phyloP scores from a whole-genome alignment of 1,140 invertebrate genomes.

The Pectinophora gossypiella region DNA sequence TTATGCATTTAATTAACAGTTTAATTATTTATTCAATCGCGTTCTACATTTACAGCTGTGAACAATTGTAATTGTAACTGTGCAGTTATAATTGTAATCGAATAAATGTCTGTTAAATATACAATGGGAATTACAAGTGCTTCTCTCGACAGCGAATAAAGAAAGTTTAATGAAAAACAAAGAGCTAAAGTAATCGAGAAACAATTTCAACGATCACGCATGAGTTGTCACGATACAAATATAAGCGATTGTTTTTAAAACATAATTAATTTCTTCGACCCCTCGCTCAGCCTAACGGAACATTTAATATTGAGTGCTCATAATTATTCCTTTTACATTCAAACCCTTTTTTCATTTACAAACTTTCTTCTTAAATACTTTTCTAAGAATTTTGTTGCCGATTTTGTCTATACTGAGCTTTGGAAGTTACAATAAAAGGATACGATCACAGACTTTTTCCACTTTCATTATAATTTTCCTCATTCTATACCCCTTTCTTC shows the following conservation, averaged over 20 bases:
- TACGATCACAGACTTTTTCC: too few species aligned
- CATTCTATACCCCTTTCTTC: slow-evolving; percentile 32
- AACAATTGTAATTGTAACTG: too few species aligned
- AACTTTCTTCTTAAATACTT: slow-evolving; percentile 56
- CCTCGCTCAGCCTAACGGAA: slow-evolving; percentile 64
- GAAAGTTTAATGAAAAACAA: slow-evolving; percentile 70
- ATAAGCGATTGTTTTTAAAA: slow-evolving; percentile 74
- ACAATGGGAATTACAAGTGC: background rate
- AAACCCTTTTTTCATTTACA: slow-evolving; percentile 63
- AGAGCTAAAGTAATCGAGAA: slow-evolving; percentile 69
- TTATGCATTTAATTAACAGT: too few species aligned
- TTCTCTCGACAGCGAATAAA: slow-evolving; percentile 29
- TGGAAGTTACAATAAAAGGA: too few species aligned
- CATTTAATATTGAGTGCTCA: slow-evolving; percentile 73
- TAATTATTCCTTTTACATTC: slow-evolving; percentile 71
- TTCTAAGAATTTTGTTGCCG: slow-evolving; percentile 46
- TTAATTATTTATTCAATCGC: background rate
- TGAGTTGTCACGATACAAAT: slow-evolving; percentile 67
- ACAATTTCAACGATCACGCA: slow-evolving; percentile 71
- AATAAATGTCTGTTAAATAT: too few species aligned
- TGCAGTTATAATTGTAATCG: too few species aligned
- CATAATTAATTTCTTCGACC: slow-evolving; percentile 73
- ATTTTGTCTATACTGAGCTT: slow-evolving; percentile 36
- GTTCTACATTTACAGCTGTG: too few species aligned
- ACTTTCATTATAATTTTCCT: slow-evolving; percentile 26